Percentiles rank a stretch among this genome's conserved stretches.
Evolutionary conservation across 2,888 invertebrate species (phyloP).

Genomic region (Acrobasis suavella): DNA sequence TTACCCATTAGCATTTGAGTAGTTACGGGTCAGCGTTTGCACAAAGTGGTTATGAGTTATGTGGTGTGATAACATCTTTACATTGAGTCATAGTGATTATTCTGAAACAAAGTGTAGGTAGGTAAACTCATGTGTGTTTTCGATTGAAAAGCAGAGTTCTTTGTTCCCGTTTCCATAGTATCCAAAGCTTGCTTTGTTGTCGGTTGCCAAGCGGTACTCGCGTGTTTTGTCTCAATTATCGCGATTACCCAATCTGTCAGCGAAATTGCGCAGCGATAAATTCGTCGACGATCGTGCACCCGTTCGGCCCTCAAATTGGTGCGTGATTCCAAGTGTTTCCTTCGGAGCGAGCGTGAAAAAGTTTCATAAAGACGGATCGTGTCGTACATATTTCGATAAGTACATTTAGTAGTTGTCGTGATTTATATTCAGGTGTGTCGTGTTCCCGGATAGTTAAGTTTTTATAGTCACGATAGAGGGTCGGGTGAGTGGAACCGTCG

Average conservation of each 20-base stretch:
- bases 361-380: slow-evolving; percentile 63
- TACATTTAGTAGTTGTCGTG: slow-evolving; percentile 64
- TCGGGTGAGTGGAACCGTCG: slow-evolving; percentile 64
- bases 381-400: slow-evolving; percentile 74
- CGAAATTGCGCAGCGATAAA: slow-evolving; percentile 17
- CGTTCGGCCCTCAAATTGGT: slow-evolving; percentile 28
- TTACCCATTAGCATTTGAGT: slow-evolving; percentile 43
- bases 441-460: slow-evolving; percentile 78
- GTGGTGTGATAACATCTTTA: slow-evolving; percentile 16
- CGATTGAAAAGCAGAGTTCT: slow-evolving; percentile 4
- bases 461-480: slow-evolving; percentile 75
- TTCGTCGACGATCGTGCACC: slow-evolving; percentile 10
- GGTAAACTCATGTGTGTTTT: not conserved
- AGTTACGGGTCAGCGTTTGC: slow-evolving; percentile 45
- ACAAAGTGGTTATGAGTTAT: slow-evolving; percentile 35
- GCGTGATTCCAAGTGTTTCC: slow-evolving; percentile 56
- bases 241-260: slow-evolving; percentile 13
- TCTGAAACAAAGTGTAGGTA: slow-evolving; percentile 1
- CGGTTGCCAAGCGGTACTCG: slow-evolving; percentile 4
- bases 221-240: slow-evolving; percentile 21
- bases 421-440: slow-evolving; percentile 75
- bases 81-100: not conserved
- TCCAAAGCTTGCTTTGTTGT: not conserved
- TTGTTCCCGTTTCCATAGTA: not conserved
- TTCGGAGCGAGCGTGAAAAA: slow-evolving; percentile 52